Evolutionary conservation across 2,888 invertebrate genomes (phyloP).

Genomic region (Coleophora flavipennella): DNA sequence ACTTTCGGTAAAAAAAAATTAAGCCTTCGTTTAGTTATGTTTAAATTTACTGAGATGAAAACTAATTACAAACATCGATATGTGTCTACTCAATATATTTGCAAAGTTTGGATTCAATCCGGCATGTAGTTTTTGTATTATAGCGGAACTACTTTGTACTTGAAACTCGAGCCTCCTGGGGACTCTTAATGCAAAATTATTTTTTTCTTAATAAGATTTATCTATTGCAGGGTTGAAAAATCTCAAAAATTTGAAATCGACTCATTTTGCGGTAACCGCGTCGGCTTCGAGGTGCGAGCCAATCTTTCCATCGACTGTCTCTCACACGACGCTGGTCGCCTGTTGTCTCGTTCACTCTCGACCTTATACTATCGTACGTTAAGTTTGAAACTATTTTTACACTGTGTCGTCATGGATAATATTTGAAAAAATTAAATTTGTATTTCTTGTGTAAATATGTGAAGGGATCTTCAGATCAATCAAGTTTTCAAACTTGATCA

Average conservation of each 20-base stretch:
- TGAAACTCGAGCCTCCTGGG: too few species aligned
- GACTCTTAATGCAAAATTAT: too few species aligned
- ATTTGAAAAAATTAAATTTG: constrained; percentile 15
- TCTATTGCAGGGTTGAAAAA: constrained; percentile 38
- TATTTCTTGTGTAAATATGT: constrained; percentile 15
- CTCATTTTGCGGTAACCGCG: constrained; percentile 26
- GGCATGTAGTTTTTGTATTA: too few species aligned
- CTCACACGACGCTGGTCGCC: constrained; percentile 44
- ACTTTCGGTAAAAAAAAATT: too few species aligned
- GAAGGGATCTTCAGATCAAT: too few species aligned
- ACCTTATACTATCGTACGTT: constrained; percentile 27
- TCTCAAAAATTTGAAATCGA: constrained; percentile 39
- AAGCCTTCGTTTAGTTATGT: too few species aligned
- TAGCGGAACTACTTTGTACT: too few species aligned
- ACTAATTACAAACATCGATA: too few species aligned
- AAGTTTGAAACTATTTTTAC: constrained; percentile 23
- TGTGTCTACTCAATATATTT: too few species aligned
- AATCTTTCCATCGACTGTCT: constrained; percentile 53
- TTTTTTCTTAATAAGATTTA: background rate
- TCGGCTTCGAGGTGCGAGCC: constrained; percentile 25
- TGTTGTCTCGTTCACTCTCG: constrained; percentile 49
- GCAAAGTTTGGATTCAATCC: too few species aligned
- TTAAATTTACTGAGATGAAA: too few species aligned
- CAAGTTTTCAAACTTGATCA: constrained; percentile 37
- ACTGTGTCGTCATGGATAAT: constrained; percentile 10